A percentile compares a stretch with the other conserved stretches of the same genome.
Evolutionary conservation across 2,113 vertebrate genomes (phyloP).

Genomic region (Alethe diademata): DNA sequence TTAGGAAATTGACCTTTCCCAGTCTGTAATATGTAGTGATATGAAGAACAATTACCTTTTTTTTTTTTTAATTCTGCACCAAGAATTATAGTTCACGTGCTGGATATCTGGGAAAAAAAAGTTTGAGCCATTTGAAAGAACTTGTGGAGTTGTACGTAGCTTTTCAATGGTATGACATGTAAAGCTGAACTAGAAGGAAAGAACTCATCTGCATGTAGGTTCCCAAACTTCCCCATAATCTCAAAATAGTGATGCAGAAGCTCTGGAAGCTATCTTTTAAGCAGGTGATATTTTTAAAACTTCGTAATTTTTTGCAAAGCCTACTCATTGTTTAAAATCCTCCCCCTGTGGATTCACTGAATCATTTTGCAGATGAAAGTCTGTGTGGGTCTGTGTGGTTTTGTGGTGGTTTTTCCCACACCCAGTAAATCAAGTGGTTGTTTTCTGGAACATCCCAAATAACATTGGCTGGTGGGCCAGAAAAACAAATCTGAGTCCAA

Average conservation of each 20-base stretch:
- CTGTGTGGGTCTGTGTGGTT: neutral
- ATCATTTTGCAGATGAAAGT: neutral
- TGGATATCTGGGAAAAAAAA: neutral
- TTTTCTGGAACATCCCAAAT: neutral
- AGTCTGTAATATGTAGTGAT: neutral
- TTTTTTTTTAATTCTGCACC: neutral
- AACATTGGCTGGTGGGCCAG: neutral
- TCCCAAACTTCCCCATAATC: neutral
- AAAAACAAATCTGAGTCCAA: neutral
- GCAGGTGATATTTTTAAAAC: neutral
- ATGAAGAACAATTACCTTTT: neutral
- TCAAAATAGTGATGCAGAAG: neutral
- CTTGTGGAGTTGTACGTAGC: rapidly evolving
- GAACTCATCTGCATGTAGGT: neutral
- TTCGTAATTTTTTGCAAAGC: neutral
- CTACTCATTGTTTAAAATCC: neutral
- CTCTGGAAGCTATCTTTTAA: neutral
- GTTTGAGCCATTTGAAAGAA: neutral
- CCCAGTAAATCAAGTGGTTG: neutral
- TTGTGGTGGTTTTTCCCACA: neutral
- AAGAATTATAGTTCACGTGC: neutral
- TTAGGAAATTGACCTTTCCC: neutral
- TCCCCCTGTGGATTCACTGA: rapidly evolving
- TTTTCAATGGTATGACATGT: neutral
- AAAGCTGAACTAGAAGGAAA: neutral